Evolutionary conservation across 2,888 invertebrate species (phyloP).

Genomic region (Cephus spinipes): DNA sequence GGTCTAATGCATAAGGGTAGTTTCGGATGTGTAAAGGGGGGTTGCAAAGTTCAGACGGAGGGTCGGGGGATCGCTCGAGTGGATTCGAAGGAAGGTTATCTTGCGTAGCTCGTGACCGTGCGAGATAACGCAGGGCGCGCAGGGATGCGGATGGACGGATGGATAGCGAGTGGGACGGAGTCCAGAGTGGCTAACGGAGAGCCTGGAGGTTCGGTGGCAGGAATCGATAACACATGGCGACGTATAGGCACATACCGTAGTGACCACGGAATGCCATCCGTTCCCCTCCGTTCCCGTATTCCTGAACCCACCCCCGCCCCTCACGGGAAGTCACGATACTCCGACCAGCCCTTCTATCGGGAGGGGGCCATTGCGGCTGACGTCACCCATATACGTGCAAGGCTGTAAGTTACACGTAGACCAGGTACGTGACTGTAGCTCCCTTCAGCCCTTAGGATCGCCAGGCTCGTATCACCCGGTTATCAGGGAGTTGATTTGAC

Average conservation of each 20-base stretch:
- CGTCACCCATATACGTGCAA: constrained; percentile 47
- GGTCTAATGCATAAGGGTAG: background rate
- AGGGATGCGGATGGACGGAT: background rate
- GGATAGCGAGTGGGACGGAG: background rate
- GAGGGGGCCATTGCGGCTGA: constrained; percentile 55
- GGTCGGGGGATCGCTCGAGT: background rate
- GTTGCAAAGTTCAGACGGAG: background rate
- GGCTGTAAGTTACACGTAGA: constrained; percentile 53
- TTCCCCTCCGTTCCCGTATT: constrained; percentile 33
- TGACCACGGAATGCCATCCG: constrained; percentile 64
- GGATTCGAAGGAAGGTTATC: constrained; percentile 6
- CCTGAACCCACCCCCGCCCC: constrained; percentile 17
- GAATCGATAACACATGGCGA: constrained; percentile 63
- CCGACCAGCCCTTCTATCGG: constrained; percentile 45
- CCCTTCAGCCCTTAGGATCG: background rate
- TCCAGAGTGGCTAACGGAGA: constrained; percentile 18
- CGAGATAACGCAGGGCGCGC: background rate
- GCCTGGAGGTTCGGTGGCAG: constrained; percentile 22
- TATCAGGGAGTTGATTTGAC: background rate
- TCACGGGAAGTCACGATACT: constrained; percentile 17
- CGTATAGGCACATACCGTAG: constrained; percentile 61
- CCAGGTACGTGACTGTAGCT: constrained; percentile 39
- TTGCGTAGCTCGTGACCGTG: background rate
- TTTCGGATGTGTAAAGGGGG: background rate
- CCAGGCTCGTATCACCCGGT: background rate